Conservation (phyloP, 1,140 invertebrate genomes). For the Harpegnathos saltator region DNA sequence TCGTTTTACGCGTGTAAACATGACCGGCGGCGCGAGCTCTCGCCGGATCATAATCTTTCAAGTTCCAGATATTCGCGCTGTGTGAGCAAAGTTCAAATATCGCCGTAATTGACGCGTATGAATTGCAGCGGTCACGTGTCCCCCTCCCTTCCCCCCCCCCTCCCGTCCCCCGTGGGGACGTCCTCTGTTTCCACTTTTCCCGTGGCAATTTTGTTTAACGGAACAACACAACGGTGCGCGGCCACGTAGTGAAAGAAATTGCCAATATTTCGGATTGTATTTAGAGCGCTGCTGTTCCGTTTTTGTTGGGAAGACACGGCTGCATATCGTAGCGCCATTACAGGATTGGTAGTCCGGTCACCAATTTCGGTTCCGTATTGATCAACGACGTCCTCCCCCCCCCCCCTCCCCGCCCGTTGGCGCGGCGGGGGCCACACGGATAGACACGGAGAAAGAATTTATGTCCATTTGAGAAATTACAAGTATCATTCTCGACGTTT, state of each 20-base stretch:
- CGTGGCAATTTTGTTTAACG: conserved; percentile 18
- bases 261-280: conserved; percentile 46
- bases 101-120: not conserved
- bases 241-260: conserved; percentile 21
- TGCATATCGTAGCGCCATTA: conserved; percentile 66
- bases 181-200: not conserved
- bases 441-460: conserved; percentile 3
- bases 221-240: not conserved
- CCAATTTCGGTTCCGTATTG: conserved; percentile 28
- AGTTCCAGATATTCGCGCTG: not conserved
- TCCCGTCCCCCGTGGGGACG: not conserved
- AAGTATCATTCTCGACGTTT: conserved; percentile 40
- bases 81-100: not conserved
- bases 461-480: conserved; percentile 61
- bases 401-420: no score
- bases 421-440: conserved; percentile 6
- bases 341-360: conserved; percentile 56
- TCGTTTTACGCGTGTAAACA: not conserved
- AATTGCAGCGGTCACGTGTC: no score
- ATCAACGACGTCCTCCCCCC: conserved; percentile 48
- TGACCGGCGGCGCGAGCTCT: not conserved
- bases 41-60: not conserved
- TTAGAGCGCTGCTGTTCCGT: conserved; percentile 19
- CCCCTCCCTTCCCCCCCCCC: no score
- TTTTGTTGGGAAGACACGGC: conserved; percentile 47